phyloP scores from a whole-genome alignment of 2,888 invertebrate genomes.

The Nomada fabriciana region DNA sequence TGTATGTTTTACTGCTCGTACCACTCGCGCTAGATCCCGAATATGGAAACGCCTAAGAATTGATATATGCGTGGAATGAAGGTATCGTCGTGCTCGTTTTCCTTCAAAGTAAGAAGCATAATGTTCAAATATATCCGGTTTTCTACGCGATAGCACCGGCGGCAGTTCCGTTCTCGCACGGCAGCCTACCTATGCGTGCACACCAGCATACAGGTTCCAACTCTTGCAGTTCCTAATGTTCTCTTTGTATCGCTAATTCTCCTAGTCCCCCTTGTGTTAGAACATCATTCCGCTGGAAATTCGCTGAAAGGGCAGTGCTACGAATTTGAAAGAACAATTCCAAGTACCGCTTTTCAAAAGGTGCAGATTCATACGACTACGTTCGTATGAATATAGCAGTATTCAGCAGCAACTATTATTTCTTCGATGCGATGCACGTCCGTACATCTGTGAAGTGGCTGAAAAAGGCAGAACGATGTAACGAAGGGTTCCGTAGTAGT shows the following conservation, averaged over 20 bases:
- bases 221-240: too few species aligned
- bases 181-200: not conserved
- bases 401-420: conserved; percentile 15
- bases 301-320: not conserved
- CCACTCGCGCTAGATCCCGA: not conserved
- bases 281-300: not conserved
- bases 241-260: not conserved
- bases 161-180: too few species aligned
- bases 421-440: conserved; percentile 8
- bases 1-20: conserved; percentile 37
- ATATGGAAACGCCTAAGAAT: conserved; percentile 17
- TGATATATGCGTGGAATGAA: conserved; percentile 3
- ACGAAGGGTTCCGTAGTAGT: conserved; percentile 17
- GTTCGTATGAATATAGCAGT: conserved; percentile 1
- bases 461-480: not conserved
- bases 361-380: too few species aligned
- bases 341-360: conserved; percentile 11
- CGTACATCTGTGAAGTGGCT: conserved; percentile 16
- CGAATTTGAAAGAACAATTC: conserved; percentile 18
- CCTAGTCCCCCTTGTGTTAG: not conserved
- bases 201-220: not conserved
- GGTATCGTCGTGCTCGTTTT: not conserved
- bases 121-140: conserved; percentile 9
- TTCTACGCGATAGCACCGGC: not conserved
- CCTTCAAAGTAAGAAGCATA: not conserved